Evolutionary conservation across 2,888 invertebrate species (phyloP).

Genomic region (Drosophila neotestacea): DNA sequence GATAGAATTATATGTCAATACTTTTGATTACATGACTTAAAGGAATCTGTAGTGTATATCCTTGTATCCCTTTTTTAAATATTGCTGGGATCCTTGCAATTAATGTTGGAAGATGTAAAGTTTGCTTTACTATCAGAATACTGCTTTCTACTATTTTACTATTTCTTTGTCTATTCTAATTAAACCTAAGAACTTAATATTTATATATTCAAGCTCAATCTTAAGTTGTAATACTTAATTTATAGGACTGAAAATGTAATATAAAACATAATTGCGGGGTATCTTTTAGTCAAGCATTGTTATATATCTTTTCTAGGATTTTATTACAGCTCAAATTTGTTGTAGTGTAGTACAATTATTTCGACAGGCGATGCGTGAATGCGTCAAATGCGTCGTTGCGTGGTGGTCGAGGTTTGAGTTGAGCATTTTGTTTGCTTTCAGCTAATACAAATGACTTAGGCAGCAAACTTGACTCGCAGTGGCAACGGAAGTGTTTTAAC

Average conservation of each 20-base stretch:
- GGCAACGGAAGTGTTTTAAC: constrained; percentile 55
- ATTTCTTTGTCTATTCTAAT: too few species aligned
- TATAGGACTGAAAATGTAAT: not conserved
- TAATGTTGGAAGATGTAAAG: too few species aligned
- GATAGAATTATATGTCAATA: too few species aligned
- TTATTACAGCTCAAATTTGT: constrained; percentile 60
- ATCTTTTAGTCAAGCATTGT: not conserved
- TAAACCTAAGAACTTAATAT: too few species aligned
- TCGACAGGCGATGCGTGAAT: constrained; percentile 75
- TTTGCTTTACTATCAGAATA: too few species aligned
- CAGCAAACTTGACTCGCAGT: constrained; percentile 43
- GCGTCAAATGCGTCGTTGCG: constrained; percentile 62
- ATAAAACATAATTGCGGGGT: not conserved
- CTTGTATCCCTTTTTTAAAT: too few species aligned
- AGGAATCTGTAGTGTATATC: too few species aligned
- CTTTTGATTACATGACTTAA: too few species aligned
- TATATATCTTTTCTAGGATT: constrained; percentile 7
- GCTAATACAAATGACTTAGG: constrained; percentile 44
- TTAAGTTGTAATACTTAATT: too few species aligned
- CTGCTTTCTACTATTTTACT: too few species aligned
- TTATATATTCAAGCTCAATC: too few species aligned
- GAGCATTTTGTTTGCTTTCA: constrained; percentile 40
- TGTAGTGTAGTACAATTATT: constrained; percentile 59
- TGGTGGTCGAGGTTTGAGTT: constrained; percentile 25
- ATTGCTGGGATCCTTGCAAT: too few species aligned